Evolutionary conservation across 1,140 invertebrate genomes (phyloP).

Genomic region (Platyura marginata): DNA sequence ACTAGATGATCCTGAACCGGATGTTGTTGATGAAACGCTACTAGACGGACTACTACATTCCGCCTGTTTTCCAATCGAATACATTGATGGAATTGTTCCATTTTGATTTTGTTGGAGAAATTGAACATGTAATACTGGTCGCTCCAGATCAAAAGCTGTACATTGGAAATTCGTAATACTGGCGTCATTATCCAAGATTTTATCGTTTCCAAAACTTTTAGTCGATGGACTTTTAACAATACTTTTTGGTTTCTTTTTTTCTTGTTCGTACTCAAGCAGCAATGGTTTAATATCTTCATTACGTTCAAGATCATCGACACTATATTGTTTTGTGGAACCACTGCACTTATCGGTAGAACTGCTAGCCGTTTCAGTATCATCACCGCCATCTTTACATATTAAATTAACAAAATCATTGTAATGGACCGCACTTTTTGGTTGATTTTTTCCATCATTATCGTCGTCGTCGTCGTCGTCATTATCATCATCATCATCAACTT

Average conservation of each 20-base stretch:
- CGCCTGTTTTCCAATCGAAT: background rate
- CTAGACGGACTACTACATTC: constrained; percentile 7
- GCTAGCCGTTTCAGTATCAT: no score
- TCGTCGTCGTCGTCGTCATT: background rate
- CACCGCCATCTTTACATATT: background rate
- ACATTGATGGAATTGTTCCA: background rate
- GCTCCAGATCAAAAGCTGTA: background rate
- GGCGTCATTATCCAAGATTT: background rate
- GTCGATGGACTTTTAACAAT: constrained; percentile 11
- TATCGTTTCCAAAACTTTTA: constrained; percentile 1
- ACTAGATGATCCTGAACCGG: constrained; percentile 21
- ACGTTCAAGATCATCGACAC: no score
- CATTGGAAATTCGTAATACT: background rate
- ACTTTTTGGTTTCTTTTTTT: constrained; percentile 6
- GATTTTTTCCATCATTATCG: background rate
- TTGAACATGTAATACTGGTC: constrained; percentile 3
- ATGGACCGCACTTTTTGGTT: background rate
- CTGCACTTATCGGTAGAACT: no score
- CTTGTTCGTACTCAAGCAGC: background rate
- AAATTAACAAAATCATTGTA: background rate
- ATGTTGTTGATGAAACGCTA: constrained; percentile 26
- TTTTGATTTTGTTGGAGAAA: background rate
- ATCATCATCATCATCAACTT: background rate
- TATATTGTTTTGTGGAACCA: no score
- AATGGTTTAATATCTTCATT: constrained; percentile 1